Base-by-base conservation (phyloP, 1,140 invertebrate genomes). In the Aphelinus atriplicis region DNA sequence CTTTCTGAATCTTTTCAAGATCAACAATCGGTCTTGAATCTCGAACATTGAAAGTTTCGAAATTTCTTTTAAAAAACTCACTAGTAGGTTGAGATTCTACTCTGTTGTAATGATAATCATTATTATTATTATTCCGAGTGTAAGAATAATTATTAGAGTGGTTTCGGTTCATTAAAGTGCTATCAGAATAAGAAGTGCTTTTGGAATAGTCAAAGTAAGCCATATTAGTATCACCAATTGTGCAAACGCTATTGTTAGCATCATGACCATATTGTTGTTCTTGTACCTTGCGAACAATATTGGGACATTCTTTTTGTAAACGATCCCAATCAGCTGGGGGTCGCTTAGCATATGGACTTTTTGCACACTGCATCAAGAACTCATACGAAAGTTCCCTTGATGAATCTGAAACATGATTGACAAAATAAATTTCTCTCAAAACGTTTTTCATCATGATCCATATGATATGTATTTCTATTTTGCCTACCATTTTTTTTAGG, bases 321-420 rank as follows among this genome's bases (percentile, higher is more conserved):
- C 88, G 85, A 69, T 86, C 86, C 90, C 89, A 90, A 78, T 90
- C 88, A 46, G 80, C 81, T 50, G 90, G 90, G 53, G 86, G 82
- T 71, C 83, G 81, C 68, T 89, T 85, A 75, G 90, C 90, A 53
- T 89, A 87, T 50, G 90, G 90, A 61, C 89, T 89, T 80, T 87
- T 87, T 64, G 90, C 88, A 78, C 90, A 87, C 10, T 87, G 84
- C 75, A 90, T 85, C 70, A 91, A 79, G 84, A 88, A 89, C 81
- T 90, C 90, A 76, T 90, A 90, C 10, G 88, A 88, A 79, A 88
- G 82, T 77, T 88, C 83, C 81, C 82, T 84, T 60, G 67, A 67
- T 51, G 76, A 68, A 78, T 83, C 83, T 83, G 82, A 64, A 85
- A 83, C 72, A 78, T 56, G 26, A 51, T 60, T 45, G 67, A 64